Conservation (phyloP, 2,113 vertebrate genomes). For the Onychorhynchus coronatus region DNA sequence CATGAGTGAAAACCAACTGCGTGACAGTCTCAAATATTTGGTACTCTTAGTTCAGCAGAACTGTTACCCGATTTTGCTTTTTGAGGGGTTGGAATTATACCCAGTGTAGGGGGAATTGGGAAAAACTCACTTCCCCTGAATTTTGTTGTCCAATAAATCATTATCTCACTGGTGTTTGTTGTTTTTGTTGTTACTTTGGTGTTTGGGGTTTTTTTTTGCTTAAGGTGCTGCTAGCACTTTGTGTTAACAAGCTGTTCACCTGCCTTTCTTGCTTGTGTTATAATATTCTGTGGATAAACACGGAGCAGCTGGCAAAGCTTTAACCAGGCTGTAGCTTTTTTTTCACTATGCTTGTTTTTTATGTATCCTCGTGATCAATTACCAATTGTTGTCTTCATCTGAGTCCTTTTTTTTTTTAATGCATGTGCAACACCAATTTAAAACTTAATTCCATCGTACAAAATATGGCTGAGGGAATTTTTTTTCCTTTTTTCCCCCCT, state of each 20-base stretch:
- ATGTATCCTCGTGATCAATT: not conserved
- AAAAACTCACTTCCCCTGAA: not conserved
- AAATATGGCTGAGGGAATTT: not conserved
- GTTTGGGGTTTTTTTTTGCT: not conserved
- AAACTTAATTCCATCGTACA: not conserved
- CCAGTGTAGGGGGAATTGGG: not conserved
- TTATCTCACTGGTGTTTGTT: not conserved
- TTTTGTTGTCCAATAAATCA: not conserved
- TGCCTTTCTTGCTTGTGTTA: not conserved
- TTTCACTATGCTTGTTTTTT: not conserved
- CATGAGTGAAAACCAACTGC: not conserved
- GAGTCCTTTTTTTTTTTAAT: not conserved
- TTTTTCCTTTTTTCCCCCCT: not conserved
- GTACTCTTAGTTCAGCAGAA: not conserved
- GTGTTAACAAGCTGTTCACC: constrained; percentile 1
- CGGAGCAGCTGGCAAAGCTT: constrained; percentile 21
- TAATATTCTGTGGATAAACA: constrained; percentile 7
- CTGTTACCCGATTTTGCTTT: not conserved
- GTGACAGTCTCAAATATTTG: not conserved
- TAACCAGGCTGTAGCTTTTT: not conserved
- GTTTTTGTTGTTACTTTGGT: not conserved
- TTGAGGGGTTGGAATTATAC: not conserved
- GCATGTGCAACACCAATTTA: not conserved
- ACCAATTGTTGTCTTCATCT: not conserved
- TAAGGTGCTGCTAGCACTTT: not conserved